These are phyloP conservation scores for Exocentrus adspersus DNA, from an alignment of 2,888 invertebrate species.

Conservation along the genomic window DNA sequence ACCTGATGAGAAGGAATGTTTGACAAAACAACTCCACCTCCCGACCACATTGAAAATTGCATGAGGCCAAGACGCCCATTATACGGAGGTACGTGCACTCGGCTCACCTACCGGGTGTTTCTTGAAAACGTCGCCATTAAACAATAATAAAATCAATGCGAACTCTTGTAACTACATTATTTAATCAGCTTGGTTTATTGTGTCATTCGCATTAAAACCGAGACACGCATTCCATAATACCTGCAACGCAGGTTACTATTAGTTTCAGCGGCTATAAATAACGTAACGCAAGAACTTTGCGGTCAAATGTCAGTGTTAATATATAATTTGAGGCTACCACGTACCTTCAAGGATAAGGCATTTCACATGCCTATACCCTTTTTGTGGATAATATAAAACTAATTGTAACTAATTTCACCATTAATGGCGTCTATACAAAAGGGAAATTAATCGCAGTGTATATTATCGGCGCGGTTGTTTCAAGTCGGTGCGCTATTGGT, in stretches of 20 bases:
- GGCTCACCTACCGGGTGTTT: no score
- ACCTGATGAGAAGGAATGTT: slow-evolving; percentile 56
- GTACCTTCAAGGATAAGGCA: not conserved
- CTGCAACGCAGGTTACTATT: not conserved
- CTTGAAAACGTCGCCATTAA: no score
- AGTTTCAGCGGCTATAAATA: not conserved
- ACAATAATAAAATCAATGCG: no score
- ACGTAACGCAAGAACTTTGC: not conserved
- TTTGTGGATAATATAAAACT: not conserved
- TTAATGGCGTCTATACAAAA: not conserved
- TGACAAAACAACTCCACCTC: slow-evolving; percentile 50
- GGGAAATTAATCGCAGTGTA: not conserved
- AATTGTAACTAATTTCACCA: slow-evolving; percentile 10
- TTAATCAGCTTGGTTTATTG: not conserved
- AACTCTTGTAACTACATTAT: no score
- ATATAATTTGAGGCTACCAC: slow-evolving; percentile 1
- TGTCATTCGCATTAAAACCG: not conserved
- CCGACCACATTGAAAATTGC: slow-evolving; percentile 48
- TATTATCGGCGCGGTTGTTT: not conserved
- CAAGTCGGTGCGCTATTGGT: not conserved
- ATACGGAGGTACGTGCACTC: slow-evolving; percentile 54
- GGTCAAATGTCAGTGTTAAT: slow-evolving; percentile 5
- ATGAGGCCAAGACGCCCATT: slow-evolving; percentile 55
- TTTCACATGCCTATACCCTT: not conserved
- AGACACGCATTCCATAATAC: not conserved